Percentiles rank a stretch among this genome's conserved stretches.
Conservation (phyloP, 2,888 invertebrate species). For the Anoplius nigerrimus region DNA sequence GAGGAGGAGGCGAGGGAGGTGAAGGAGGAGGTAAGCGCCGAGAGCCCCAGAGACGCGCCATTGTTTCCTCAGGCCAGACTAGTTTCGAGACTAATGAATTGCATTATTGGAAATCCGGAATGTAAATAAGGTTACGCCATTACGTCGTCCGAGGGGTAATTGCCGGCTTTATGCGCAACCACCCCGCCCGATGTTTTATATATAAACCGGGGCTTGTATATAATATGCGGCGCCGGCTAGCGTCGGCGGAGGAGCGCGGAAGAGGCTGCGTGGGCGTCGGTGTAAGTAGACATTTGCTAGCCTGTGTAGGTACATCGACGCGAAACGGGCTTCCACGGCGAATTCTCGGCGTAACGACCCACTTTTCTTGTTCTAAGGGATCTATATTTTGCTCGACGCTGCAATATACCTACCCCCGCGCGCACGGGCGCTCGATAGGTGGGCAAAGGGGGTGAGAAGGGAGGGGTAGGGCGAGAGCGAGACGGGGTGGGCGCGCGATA, state of each 20-base stretch:
- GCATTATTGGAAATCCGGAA: constrained; percentile 64
- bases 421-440: too few relatives aligned
- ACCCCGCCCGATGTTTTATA: constrained; percentile 29
- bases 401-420: constrained; percentile 3
- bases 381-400: constrained; percentile 4
- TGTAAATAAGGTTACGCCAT: constrained; percentile 64
- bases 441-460: too few relatives aligned
- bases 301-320: too few relatives aligned
- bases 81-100: constrained; percentile 60
- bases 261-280: too few relatives aligned
- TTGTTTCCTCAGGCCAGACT: constrained; percentile 52
- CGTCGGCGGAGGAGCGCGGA: constrained; percentile 13
- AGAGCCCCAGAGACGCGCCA: constrained; percentile 35
- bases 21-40: constrained; percentile 17
- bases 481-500: background rate
- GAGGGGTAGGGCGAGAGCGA: background rate
- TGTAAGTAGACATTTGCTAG: too few relatives aligned
- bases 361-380: constrained; percentile 14
- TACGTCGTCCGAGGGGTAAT: constrained; percentile 55
- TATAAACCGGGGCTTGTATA: constrained; percentile 11
- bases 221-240: constrained; percentile 27
- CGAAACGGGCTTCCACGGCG: background rate
- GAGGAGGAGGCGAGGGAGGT: background rate
- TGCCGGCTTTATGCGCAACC: constrained; percentile 49
- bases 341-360: constrained; percentile 8